phyloP scores from a whole-genome alignment of 2,797 vertebrate species.

The Denticeps clupeoides region DNA sequence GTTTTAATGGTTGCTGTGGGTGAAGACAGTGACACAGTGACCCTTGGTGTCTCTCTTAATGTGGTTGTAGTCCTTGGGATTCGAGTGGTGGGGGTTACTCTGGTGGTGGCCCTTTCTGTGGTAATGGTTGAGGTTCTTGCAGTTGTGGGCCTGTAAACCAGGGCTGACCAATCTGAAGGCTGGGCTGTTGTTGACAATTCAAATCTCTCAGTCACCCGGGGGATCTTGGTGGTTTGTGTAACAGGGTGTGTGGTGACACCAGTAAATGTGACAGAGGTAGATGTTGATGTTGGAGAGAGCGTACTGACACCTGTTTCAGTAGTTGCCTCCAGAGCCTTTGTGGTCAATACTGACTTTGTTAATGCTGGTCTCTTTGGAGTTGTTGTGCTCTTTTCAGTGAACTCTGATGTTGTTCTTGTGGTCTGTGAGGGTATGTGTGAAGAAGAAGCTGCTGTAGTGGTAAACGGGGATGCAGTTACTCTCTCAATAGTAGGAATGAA shows the following conservation, averaged over 20 bases:
- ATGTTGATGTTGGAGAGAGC: conserved; percentile 14
- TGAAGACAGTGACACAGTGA: not conserved
- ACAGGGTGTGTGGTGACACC: conserved; percentile 22
- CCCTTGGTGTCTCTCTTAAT: conserved; percentile 21
- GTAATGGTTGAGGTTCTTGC: conserved; percentile 18
- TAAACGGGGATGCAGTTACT: conserved; percentile 26
- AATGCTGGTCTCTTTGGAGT: too few species aligned
- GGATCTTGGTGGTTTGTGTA: conserved; percentile 28
- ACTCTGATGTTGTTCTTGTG: not conserved
- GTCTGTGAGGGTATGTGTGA: conserved; percentile 24
- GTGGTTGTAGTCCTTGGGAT: conserved; percentile 24
- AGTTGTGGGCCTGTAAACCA: conserved; percentile 19
- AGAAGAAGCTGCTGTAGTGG: conserved; percentile 25
- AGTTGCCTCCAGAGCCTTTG: too few species aligned
- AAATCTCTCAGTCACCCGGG: conserved; percentile 30
- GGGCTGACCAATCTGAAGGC: conserved; percentile 14
- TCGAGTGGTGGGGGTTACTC: conserved; percentile 29
- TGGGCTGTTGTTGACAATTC: conserved; percentile 30
- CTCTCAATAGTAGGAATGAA: conserved; percentile 36
- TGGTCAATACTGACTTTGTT: too few species aligned
- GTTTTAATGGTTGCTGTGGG: conserved; percentile 17
- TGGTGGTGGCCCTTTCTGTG: conserved; percentile 38
- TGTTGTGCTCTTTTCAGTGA: conserved; percentile 3
- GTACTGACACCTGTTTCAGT: too few species aligned
- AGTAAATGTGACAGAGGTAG: conserved; percentile 29